phyloP scores from a whole-genome alignment of 2,797 vertebrate species.

The Sphenopsis melanotis region DNA sequence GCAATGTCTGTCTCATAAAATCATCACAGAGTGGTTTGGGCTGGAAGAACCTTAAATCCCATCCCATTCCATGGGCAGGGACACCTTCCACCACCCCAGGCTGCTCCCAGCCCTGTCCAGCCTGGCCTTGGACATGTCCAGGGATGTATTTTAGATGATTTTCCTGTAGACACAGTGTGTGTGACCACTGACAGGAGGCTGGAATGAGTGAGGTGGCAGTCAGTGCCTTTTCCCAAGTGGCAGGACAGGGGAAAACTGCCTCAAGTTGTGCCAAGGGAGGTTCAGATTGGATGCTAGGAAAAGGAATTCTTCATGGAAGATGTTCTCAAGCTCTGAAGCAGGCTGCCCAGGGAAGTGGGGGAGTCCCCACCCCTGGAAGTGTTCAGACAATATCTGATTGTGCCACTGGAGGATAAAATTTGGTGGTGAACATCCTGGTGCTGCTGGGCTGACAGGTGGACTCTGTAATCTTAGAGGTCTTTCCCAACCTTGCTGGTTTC shows the following conservation, averaged over 20 bases:
- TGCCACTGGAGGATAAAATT: background rate
- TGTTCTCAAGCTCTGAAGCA: background rate
- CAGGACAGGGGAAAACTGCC: background rate
- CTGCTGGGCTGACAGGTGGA: fast-evolving
- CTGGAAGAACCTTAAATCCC: background rate
- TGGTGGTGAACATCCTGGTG: background rate
- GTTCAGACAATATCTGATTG: fast-evolving
- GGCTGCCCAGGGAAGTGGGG: background rate
- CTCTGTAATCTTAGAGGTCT: fast-evolving
- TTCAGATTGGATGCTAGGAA: no score
- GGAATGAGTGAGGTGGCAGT: background rate
- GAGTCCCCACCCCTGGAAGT: background rate
- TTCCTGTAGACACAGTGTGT: fast-evolving
- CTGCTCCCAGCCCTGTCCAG: background rate
- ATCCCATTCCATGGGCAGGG: background rate
- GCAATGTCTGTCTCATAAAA: background rate
- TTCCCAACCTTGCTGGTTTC: background rate
- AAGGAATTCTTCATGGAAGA: no score
- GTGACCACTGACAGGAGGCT: background rate
- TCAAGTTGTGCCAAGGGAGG: background rate
- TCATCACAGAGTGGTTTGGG: background rate
- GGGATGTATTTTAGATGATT: background rate
- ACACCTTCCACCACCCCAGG: background rate
- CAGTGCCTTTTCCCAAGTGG: no score
- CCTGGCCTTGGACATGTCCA: background rate